These are phyloP conservation scores for Xylophagus ater DNA, from an alignment of 2,888 invertebrate genomes.

Conservation along the genomic window DNA sequence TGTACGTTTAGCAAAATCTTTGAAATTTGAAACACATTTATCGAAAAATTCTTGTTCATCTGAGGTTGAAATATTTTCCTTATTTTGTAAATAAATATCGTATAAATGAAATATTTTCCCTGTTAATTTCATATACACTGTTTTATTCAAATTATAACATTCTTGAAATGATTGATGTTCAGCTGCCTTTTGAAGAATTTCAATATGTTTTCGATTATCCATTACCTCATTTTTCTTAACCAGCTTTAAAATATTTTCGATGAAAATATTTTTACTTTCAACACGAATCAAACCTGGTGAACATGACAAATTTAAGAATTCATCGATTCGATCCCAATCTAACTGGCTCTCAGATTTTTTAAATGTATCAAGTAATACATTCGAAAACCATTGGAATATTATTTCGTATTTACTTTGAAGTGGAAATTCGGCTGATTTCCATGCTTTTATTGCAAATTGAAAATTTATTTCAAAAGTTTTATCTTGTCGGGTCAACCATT, in stretches of 20 bases:
- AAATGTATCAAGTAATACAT: conserved; percentile 12
- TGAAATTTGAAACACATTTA: conserved; percentile 18
- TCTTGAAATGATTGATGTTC: conserved; percentile 30
- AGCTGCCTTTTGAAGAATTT: conserved; percentile 22
- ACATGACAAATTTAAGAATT: conserved; percentile 24
- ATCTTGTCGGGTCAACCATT: conserved; percentile 29
- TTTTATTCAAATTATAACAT: conserved; percentile 24
- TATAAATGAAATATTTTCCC: conserved; percentile 25
- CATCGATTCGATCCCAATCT: conserved; percentile 20
- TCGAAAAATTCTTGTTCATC: conserved; percentile 25
- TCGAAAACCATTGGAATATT: conserved; percentile 28
- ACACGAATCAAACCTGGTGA: conserved; percentile 18
- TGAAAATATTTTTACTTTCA: conserved; percentile 23
- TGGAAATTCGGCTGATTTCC: conserved; percentile 33
- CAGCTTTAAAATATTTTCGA: conserved; percentile 20
- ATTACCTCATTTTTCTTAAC: conserved; percentile 5
- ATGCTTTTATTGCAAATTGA: conserved; percentile 32
- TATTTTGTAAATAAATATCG: conserved; percentile 21
- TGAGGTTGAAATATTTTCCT: conserved; percentile 15
- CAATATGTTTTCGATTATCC: conserved; percentile 14
- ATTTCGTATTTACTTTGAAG: conserved; percentile 31
- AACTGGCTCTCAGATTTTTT: conserved; percentile 1
- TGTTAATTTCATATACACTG: conserved; percentile 21
- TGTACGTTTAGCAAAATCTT: conserved; percentile 21
- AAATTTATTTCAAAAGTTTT: conserved; percentile 28